These are phyloP conservation scores for Cavia porcellus DNA, from an alignment of 2,113 vertebrate genomes.

Conservation along the genomic window DNA sequence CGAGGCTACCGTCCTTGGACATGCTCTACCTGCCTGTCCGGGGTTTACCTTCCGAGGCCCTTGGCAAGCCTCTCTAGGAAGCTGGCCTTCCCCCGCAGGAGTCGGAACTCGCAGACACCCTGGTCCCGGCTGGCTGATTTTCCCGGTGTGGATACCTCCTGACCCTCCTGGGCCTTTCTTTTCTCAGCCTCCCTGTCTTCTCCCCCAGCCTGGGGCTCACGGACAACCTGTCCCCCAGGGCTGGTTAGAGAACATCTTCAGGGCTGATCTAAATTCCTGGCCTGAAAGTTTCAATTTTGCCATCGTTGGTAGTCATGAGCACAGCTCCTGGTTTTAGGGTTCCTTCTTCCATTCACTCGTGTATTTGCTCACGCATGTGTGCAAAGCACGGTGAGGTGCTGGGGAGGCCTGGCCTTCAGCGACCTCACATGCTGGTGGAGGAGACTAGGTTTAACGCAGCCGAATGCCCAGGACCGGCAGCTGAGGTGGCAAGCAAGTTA, in stretches of 20 bases:
- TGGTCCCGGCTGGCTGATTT: background rate
- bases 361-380: background rate
- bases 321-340: background rate
- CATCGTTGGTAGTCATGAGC: background rate
- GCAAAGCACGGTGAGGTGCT: background rate
- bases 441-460: constrained; percentile 6
- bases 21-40: too few species aligned
- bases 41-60: background rate
- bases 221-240: background rate
- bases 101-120: background rate
- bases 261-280: background rate
- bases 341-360: background rate
- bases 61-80: background rate
- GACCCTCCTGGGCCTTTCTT: background rate
- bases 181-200: background rate
- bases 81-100: background rate
- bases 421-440: background rate
- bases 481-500: background rate
- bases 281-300: background rate
- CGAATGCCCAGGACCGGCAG: background rate
- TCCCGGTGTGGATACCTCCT: background rate
- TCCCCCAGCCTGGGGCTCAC: background rate
- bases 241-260: background rate
- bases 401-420: background rate
- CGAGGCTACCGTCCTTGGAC: background rate